phyloP scores from a whole-genome alignment of 2,113 vertebrate species.

The Onychorhynchus coronatus region DNA sequence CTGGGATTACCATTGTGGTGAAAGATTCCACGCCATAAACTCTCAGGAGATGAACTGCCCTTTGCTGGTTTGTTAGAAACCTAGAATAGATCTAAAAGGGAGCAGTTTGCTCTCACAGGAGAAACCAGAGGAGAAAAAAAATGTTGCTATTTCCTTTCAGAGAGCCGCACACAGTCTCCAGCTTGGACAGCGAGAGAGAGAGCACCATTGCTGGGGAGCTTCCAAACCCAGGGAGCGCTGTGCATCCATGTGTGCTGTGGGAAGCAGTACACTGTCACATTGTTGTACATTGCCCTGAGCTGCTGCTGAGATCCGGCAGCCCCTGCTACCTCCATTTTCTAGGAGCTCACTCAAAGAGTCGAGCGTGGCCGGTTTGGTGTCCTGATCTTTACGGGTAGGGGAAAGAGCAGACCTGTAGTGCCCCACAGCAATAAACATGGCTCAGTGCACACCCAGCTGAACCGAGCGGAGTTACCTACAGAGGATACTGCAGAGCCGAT shows the following conservation, averaged over 20 bases:
- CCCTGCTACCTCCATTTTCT: neutral
- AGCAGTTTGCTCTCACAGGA: neutral
- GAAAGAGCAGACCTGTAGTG: neutral
- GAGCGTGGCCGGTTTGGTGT: fast-evolving
- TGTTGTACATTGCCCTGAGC: neutral
- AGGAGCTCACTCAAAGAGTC: fast-evolving
- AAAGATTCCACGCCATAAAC: neutral
- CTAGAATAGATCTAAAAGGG: neutral
- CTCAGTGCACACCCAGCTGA: fast-evolving
- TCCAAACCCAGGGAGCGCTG: neutral
- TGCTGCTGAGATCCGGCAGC: neutral
- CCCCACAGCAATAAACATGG: neutral
- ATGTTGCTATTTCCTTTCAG: neutral
- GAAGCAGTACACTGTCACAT: neutral
- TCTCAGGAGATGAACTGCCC: neutral
- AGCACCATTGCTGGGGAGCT: neutral
- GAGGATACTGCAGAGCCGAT: neutral
- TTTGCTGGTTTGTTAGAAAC: neutral
- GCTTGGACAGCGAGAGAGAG: fast-evolving
- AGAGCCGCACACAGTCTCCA: neutral
- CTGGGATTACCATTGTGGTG: neutral
- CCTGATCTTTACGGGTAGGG: neutral
- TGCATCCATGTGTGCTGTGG: neutral
- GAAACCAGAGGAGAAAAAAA: neutral
- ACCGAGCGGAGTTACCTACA: neutral